Percentiles rank a stretch among this genome's conserved stretches.
phyloP scores from a whole-genome alignment of 2,888 invertebrate species.

The Thyatira batis region DNA sequence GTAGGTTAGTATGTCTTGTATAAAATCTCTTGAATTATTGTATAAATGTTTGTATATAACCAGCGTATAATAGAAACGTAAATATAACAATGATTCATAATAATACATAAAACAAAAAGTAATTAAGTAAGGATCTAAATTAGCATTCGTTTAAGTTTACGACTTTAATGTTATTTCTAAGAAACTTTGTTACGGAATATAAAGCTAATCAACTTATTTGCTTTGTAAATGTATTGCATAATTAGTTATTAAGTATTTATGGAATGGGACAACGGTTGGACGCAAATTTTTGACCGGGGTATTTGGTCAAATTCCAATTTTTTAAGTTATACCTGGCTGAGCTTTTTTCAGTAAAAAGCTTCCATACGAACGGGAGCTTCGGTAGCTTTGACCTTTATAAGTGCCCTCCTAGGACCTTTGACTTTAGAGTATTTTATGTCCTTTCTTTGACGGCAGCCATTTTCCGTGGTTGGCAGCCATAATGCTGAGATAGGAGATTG shows the following conservation, averaged over 20 bases:
- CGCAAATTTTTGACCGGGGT: neutral
- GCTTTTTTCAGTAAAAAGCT: no score
- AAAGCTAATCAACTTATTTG: neutral
- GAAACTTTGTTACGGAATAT: neutral
- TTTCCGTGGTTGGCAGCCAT: neutral
- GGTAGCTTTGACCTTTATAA: no score
- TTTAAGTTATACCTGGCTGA: no score
- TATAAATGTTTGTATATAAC: no score
- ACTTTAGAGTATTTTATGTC: no score
- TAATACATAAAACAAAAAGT: neutral
- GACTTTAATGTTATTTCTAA: neutral
- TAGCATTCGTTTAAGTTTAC: neutral
- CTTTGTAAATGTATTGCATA: neutral
- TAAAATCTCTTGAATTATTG: no score
- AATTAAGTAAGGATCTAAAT: neutral
- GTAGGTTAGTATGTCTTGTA: no score
- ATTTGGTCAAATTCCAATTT: no score
- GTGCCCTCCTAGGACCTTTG: no score
- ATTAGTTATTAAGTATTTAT: neutral
- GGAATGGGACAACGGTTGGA: neutral
- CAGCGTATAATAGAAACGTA: neutral
- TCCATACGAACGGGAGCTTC: no score
- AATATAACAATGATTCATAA: neutral
- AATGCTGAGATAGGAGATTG: neutral
- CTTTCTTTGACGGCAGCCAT: neutral